phyloP scores from a whole-genome alignment of 1,140 invertebrate species.

The Gryllus bimaculatus region DNA sequence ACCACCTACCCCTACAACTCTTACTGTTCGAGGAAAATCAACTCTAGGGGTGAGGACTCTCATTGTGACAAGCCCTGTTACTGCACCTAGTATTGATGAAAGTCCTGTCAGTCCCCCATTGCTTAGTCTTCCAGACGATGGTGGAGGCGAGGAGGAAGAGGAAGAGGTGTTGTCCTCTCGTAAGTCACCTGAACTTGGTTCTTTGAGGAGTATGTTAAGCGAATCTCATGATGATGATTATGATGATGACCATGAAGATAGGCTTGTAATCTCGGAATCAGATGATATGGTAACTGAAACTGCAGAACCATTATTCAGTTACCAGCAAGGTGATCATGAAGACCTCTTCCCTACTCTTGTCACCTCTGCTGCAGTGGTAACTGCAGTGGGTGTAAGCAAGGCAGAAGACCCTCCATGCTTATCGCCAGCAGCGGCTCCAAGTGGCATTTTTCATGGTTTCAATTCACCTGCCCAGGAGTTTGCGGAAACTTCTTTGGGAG shows the following conservation, averaged over 20 bases:
- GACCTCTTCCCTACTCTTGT: slow-evolving; percentile 39
- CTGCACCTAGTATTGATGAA: background rate
- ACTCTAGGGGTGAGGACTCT: too few relatives aligned
- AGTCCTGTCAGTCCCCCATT: background rate
- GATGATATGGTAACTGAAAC: slow-evolving; percentile 43
- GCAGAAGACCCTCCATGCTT: background rate
- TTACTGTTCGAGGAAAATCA: too few relatives aligned
- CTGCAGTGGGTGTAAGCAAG: background rate
- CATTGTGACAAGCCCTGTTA: too few relatives aligned
- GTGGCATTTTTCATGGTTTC: background rate
- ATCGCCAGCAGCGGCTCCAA: background rate
- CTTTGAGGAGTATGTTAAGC: slow-evolving; percentile 29
- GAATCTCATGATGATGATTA: slow-evolving; percentile 31
- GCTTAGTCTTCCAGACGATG: background rate
- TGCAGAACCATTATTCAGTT: slow-evolving; percentile 39
- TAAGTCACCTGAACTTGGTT: slow-evolving; percentile 19
- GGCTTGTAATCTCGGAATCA: slow-evolving; percentile 44
- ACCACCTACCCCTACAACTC: too few relatives aligned
- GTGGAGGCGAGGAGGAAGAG: background rate
- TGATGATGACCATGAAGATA: slow-evolving; percentile 38
- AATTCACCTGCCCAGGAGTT: background rate
- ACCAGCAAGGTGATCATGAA: slow-evolving; percentile 34
- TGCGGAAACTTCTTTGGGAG: background rate
- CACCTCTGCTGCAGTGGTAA: background rate
- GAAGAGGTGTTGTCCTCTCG: background rate